Evolutionary conservation across 2,888 invertebrate species (phyloP).

Genomic region (Sipha maydis): DNA sequence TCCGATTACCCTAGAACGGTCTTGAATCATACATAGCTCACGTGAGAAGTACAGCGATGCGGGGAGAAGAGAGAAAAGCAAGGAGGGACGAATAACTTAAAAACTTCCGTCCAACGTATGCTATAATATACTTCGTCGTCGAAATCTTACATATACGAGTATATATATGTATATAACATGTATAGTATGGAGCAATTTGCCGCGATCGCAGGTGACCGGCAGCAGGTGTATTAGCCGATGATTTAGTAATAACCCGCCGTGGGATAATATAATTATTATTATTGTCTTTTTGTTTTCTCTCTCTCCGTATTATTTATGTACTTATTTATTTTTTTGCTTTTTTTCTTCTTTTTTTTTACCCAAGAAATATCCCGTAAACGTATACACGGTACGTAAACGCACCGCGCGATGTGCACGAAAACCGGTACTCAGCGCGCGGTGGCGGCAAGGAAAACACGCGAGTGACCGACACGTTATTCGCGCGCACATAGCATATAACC

Average conservation of each 20-base stretch:
- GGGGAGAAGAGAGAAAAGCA: not conserved
- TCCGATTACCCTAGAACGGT: conserved; percentile 36
- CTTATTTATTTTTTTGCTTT: too few relatives aligned
- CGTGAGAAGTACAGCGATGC: too few relatives aligned
- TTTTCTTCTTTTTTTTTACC: not conserved
- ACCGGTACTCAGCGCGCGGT: conserved; percentile 21
- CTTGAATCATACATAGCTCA: not conserved
- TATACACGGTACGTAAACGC: not conserved
- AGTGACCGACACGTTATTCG: conserved; percentile 17
- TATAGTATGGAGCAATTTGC: not conserved
- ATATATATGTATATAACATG: too few relatives aligned
- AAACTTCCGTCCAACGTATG: not conserved
- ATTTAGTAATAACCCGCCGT: conserved; percentile 11
- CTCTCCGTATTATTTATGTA: not conserved
- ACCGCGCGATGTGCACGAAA: not conserved
- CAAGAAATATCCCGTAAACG: not conserved
- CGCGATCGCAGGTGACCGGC: not conserved
- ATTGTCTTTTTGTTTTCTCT: conserved; percentile 10
- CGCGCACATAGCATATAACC: conserved; percentile 9
- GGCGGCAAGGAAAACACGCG: not conserved
- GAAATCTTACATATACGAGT: not conserved
- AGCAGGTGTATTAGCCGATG: not conserved
- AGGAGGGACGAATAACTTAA: not conserved
- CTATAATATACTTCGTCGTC: not conserved
- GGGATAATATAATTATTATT: conserved; percentile 3